A percentile compares a stretch with the other conserved stretches of the same genome.
Evolutionary conservation across 2,797 vertebrate species (phyloP).

Genomic region (Falco berigora): DNA sequence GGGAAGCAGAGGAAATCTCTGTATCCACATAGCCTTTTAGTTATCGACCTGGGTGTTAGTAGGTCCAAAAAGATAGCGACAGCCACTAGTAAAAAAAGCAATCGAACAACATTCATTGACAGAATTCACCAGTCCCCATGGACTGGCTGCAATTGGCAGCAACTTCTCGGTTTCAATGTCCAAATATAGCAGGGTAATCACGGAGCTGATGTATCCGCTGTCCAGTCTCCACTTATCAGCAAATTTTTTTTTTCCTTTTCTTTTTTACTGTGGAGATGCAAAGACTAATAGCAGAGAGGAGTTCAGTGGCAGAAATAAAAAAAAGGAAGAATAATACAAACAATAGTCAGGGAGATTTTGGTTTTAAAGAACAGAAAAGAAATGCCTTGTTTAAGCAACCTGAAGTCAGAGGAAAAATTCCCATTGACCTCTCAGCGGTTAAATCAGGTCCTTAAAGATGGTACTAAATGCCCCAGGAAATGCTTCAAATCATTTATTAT

Average conservation of each 20-base stretch:
- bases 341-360: neutral
- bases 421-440: neutral
- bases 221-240: slow-evolving; percentile 1
- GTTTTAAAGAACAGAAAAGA: neutral
- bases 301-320: neutral
- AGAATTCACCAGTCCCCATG: neutral
- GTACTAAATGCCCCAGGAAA: neutral
- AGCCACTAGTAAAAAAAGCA: slow-evolving; percentile 15
- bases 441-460: neutral
- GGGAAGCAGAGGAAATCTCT: neutral
- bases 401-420: neutral
- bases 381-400: neutral
- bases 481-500: neutral
- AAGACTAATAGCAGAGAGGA: neutral
- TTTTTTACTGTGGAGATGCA: neutral
- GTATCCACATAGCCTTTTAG: neutral
- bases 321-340: neutral
- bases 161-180: slow-evolving; percentile 28
- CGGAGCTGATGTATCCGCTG: neutral
- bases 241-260: neutral
- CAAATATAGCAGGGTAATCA: slow-evolving; percentile 43
- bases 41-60: neutral
- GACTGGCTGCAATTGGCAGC: neutral
- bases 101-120: slow-evolving; percentile 21
- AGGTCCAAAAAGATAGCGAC: slow-evolving; percentile 2